Evolutionary conservation across 2,113 vertebrate species (phyloP).

Genomic region (Phocoena sinus): DNA sequence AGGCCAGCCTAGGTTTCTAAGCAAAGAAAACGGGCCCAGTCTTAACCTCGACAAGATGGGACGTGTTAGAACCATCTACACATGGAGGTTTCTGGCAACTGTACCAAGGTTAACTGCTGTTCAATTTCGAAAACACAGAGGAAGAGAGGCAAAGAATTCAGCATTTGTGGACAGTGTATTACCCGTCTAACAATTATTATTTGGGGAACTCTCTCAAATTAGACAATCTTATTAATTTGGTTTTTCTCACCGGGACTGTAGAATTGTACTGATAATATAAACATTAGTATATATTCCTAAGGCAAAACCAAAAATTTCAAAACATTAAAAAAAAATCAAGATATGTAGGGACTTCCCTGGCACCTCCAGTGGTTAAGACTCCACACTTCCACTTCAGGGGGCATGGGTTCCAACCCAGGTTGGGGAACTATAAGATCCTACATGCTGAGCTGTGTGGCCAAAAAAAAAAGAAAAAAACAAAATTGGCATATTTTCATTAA

Average conservation of each 20-base stretch:
- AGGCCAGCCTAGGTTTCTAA: background rate
- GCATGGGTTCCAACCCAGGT: too few species aligned
- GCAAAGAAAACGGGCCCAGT: background rate
- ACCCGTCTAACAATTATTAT: background rate
- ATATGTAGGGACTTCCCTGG: background rate
- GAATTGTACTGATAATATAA: background rate
- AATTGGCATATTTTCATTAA: background rate
- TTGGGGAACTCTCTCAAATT: background rate
- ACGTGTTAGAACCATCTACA: background rate
- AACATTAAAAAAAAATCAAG: background rate
- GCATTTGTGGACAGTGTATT: background rate
- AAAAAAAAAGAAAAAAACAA: too few species aligned
- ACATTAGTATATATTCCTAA: background rate
- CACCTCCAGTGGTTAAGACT: too few species aligned
- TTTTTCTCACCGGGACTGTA: background rate
- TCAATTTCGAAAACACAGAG: constrained; percentile 27
- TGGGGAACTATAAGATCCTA: too few species aligned
- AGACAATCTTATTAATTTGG: background rate
- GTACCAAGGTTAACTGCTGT: constrained; percentile 43
- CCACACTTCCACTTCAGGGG: too few species aligned
- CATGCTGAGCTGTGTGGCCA: too few species aligned
- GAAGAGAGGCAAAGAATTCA: background rate
- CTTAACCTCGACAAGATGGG: constrained; percentile 34
- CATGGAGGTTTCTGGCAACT: constrained; percentile 14
- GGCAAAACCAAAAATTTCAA: background rate